Conservation (phyloP, 2,888 invertebrate genomes). For the Rhaphigaster nebulosa region DNA sequence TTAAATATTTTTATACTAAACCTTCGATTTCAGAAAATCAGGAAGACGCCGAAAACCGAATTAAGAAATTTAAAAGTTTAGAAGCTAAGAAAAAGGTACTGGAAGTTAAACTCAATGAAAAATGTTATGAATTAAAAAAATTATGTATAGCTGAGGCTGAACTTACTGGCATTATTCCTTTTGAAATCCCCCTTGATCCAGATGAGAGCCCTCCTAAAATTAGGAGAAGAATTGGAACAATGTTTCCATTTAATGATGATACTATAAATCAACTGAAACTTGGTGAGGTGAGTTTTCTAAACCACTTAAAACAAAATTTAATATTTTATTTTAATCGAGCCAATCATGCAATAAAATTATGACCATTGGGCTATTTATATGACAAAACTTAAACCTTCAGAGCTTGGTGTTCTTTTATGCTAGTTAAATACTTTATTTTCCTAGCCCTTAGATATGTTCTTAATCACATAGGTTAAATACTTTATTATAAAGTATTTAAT, state of each 20-base stretch:
- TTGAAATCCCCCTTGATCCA: conserved; percentile 81
- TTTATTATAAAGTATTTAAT: no score
- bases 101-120: conserved; percentile 82
- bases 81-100: conserved; percentile 80
- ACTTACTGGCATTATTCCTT: conserved; percentile 81
- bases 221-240: conserved; percentile 76
- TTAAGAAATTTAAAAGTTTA: conserved; percentile 67
- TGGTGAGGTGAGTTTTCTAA: background rate
- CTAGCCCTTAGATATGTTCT: no score
- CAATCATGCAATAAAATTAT: no score
- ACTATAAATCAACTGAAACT: conserved; percentile 59
- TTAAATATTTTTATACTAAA: background rate
- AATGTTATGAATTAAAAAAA: conserved; percentile 84
- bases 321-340: background rate
- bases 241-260: conserved; percentile 75
- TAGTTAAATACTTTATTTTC: no score
- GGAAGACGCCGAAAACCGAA: conserved; percentile 51
- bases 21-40: conserved; percentile 10
- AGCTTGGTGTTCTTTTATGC: no score
- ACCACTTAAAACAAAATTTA: background rate
- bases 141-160: conserved; percentile 86
- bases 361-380: no score
- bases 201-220: conserved; percentile 79
- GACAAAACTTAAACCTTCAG: no score
- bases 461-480: no score